Conservation (phyloP, 37 sponge, comb jelly and placozoan species). For the Theonella swinhoei region DNA sequence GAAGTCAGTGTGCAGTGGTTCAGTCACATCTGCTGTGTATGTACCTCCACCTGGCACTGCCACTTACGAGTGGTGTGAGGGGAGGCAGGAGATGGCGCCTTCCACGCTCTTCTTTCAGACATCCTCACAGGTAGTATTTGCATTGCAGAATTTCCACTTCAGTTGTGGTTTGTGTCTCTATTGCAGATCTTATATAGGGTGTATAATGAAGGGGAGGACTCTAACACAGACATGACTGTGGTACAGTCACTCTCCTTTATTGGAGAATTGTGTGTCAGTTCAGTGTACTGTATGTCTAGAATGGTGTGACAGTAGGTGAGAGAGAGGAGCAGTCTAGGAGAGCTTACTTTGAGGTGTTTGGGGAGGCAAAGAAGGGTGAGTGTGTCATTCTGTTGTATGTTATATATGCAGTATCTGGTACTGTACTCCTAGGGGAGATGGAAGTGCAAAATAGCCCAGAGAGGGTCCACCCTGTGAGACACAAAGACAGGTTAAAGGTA, state of each 20-base stretch:
- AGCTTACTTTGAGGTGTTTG: conserved; percentile 56
- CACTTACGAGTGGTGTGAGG: not conserved
- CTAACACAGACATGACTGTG: not conserved
- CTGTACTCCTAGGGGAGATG: too few relatives aligned
- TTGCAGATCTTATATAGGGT: not conserved
- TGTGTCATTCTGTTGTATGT: too few relatives aligned
- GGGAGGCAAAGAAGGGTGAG: conserved; percentile 1
- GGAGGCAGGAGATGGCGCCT: not conserved
- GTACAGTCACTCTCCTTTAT: not conserved
- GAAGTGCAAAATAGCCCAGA: too few relatives aligned
- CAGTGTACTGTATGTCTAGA: too few relatives aligned
- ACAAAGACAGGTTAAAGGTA: not conserved
- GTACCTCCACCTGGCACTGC: conserved; percentile 9
- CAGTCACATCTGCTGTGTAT: conserved; percentile 57
- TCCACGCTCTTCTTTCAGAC: not conserved
- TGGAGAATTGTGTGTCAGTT: too few relatives aligned
- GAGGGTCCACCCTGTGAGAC: not conserved
- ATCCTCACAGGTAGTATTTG: not conserved
- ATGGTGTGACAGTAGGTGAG: not conserved
- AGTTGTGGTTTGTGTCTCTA: not conserved
- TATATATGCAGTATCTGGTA: too few relatives aligned
- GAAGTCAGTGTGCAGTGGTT: conserved; percentile 5
- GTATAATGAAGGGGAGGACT: not conserved
- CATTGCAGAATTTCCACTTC: not conserved
- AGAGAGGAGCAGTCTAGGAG: not conserved